Conservation (phyloP, 2,888 invertebrate genomes). For the Pyrrhosoma nymphula region DNA sequence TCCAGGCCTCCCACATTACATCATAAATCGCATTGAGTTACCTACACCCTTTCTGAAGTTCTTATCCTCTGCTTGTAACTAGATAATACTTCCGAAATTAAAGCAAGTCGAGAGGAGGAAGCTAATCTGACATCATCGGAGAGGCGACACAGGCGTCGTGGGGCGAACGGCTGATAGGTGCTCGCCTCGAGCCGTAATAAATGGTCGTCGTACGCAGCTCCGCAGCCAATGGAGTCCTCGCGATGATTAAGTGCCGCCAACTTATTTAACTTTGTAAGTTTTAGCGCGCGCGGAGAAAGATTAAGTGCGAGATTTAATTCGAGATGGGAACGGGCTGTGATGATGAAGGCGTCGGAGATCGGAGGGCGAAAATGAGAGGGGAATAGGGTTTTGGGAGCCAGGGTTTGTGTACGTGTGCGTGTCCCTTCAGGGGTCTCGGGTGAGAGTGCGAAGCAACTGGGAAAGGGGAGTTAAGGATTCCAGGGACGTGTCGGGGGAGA, state of each 20-base stretch:
- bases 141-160: neutral
- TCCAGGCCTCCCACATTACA: no score
- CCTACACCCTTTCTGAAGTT: neutral
- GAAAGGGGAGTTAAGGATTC: no score
- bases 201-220: neutral
- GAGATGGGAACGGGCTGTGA: neutral
- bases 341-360: neutral
- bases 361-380: no score
- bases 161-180: neutral
- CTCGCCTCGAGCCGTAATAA: neutral
- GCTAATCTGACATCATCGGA: neutral
- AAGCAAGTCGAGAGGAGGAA: neutral
- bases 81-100: neutral
- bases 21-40: neutral
- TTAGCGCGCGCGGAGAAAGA: neutral
- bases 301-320: conserved; percentile 3
- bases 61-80: neutral
- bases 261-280: neutral
- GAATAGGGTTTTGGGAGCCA: neutral
- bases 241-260: conserved; percentile 18
- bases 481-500: neutral
- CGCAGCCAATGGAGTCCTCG: neutral
- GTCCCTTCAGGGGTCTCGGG: neutral
- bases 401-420: no score
- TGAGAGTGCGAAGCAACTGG: no score